Percentiles rank a stretch among this genome's conserved stretches.
phyloP scores from a whole-genome alignment of 2,797 vertebrate genomes.

The Dromococcyx pavoninus region DNA sequence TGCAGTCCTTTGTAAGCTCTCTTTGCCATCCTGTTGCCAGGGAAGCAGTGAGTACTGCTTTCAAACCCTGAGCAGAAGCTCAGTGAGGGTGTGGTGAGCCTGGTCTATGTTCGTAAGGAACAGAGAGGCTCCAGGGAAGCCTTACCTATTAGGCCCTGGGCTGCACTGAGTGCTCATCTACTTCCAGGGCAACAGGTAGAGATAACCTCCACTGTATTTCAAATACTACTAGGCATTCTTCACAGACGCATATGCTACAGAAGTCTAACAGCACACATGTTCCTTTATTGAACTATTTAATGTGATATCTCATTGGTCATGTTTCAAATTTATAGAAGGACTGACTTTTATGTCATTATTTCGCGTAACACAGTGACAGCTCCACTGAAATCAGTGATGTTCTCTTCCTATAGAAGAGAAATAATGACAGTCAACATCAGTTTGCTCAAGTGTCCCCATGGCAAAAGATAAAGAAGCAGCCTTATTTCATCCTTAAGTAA shows the following conservation, averaged over 20 bases:
- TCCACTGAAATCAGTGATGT: neutral
- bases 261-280: neutral
- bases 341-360: neutral
- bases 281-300: neutral
- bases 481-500: neutral
- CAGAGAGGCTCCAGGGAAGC: neutral
- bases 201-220: neutral
- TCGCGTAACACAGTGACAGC: neutral
- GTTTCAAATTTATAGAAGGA: neutral
- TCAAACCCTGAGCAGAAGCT: neutral
- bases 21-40: neutral
- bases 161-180: fast-evolving
- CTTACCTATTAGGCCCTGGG: neutral
- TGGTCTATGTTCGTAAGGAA: neutral
- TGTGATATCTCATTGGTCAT: neutral
- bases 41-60: neutral
- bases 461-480: neutral
- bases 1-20: neutral
- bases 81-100: neutral
- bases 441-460: neutral
- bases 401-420: neutral
- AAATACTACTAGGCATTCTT: neutral
- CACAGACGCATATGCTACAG: neutral
- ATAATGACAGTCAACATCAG: neutral
- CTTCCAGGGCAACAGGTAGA: neutral